Conservation (phyloP, 2,113 vertebrate species). For the Syngnathus scovelli region DNA sequence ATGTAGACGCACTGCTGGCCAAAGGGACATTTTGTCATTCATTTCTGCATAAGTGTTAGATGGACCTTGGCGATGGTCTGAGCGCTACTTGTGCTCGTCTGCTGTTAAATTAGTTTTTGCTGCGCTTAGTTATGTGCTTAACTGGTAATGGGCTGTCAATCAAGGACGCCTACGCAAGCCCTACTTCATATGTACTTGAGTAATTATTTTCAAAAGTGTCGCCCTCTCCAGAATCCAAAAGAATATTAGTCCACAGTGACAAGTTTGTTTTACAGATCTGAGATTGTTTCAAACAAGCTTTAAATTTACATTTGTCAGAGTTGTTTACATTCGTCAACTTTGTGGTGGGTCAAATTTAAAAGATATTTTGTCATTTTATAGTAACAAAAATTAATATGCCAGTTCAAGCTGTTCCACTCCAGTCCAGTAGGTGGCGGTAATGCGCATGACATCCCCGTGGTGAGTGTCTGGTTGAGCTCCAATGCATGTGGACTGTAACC, state of each 20-base stretch:
- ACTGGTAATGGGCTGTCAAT: conserved; percentile 4
- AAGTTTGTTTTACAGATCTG: no score
- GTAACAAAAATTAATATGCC: no score
- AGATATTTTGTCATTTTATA: no score
- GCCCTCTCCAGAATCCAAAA: not conserved
- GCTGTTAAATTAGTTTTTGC: conserved; percentile 7
- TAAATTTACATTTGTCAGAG: no score
- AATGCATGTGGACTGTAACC: not conserved
- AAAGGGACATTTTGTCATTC: conserved; percentile 4
- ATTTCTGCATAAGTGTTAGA: not conserved
- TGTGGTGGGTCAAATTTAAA: no score
- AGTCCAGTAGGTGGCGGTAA: not conserved
- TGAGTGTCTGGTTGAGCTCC: not conserved
- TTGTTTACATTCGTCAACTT: no score
- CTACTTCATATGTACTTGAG: not conserved
- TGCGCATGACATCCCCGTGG: not conserved
- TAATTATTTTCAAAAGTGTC: not conserved
- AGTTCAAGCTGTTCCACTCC: not conserved
- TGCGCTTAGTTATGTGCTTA: not conserved
- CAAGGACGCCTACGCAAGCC: not conserved
- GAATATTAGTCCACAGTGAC: not conserved
- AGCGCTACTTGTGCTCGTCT: not conserved
- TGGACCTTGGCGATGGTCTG: conserved; percentile 3
- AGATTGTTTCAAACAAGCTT: not conserved
- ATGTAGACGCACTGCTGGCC: not conserved